phyloP scores from a whole-genome alignment of 2,113 vertebrate species.

The Eurypyga helias region DNA sequence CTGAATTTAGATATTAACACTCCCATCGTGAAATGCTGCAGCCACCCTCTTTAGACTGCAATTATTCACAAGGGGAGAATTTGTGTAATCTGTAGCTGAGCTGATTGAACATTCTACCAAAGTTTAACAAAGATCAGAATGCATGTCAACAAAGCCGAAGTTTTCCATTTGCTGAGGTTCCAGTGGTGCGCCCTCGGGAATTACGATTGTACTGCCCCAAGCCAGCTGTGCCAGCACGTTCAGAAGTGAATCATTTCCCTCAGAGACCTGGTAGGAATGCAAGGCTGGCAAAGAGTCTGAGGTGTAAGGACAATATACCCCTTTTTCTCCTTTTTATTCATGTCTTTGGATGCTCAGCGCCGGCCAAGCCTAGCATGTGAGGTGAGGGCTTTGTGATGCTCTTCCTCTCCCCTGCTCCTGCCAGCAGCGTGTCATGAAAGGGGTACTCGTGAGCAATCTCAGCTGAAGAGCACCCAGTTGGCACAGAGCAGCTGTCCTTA shows the following conservation, averaged over 20 bases:
- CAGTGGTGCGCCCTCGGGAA: neutral
- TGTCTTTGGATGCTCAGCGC: neutral
- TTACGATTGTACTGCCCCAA: neutral
- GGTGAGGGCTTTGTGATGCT: neutral
- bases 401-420: neutral
- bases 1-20: neutral
- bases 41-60: neutral
- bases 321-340: neutral
- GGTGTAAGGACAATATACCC: neutral
- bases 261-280: neutral
- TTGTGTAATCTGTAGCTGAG: neutral
- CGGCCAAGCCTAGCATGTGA: neutral
- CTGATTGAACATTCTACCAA: neutral
- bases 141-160: neutral
- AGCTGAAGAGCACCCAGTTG: neutral
- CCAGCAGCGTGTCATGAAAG: neutral
- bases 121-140: neutral
- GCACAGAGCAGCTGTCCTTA: conserved; percentile 26
- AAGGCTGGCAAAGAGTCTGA: neutral
- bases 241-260: neutral
- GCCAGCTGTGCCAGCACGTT: neutral
- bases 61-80: neutral
- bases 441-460: neutral
- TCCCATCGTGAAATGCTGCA: neutral
- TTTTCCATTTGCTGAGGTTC: neutral